Evolutionary conservation across 2,797 vertebrate genomes (phyloP), one percentile per base, ranked within the genome.

Genomic region (Pangasius larnaudii): DNA sequence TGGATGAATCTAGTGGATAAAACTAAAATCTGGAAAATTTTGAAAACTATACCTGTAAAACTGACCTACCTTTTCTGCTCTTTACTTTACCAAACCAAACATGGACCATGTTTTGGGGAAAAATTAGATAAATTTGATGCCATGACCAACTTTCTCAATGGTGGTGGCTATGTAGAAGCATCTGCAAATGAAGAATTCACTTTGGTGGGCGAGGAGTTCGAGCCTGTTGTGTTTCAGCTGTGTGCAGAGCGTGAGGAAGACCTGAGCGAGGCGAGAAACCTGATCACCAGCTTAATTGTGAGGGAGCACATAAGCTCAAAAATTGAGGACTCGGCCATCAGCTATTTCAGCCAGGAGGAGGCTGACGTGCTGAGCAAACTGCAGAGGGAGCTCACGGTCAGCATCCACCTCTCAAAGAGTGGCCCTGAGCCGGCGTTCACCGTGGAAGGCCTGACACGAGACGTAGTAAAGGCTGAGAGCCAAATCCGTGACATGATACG

Each of bases 381-480:
- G 77, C 97, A 97, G 93, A 95, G 90, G 92, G 91, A 80, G 10
- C 92, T 96, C 22, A 94, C 92, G 0, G 95, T 99, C 19, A 90
- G 42, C 49, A 94, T 98, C 90, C 59, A 3, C 0, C 33, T 97
- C 91, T 92, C 96, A 27, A 36, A 2, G 13, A 90, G 19, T 1
- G 63, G 39, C 75, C 91, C 90, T 53, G 94, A 95, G 18, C 91
- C 95, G 39, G 19, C 1, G 6, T 94, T 98, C 89, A 88, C 82
- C 8, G 88, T 98, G 88, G 94, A 92, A 63, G 98, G 98, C 74
- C 92, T 97, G 85, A 96, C 92, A 89, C 93, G 92, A 30, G 97
- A 98, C 5, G 97, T 98, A 19, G 74, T 89, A 0, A 24, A 36
- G 0, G 96, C 96, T 0, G 94, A 93, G 67, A 81, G 90, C 13